Percentiles rank a stretch among this genome's conserved stretches.
phyloP scores from a whole-genome alignment of 2,888 invertebrate species.

The Euzetes globulus region DNA sequence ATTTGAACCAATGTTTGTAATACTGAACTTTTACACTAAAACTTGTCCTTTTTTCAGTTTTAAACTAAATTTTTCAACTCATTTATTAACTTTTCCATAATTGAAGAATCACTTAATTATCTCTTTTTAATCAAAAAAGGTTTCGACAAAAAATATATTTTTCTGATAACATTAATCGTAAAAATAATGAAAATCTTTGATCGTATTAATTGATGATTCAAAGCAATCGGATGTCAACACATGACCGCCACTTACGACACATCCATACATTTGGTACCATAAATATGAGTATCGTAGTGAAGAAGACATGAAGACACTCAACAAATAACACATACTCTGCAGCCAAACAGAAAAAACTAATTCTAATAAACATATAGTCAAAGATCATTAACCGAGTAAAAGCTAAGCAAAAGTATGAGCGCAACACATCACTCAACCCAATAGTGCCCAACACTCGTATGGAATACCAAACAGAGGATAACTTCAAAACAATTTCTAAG shows the following conservation, averaged over 20 bases:
- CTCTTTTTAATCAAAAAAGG: not conserved
- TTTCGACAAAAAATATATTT: too few species aligned
- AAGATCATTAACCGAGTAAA: constrained; percentile 19
- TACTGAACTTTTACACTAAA: not conserved
- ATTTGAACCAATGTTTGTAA: not conserved
- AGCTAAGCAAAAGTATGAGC: not conserved
- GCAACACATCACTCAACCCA: not conserved
- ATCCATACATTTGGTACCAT: not conserved
- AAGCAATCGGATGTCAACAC: too few species aligned
- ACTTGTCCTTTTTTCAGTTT: not conserved
- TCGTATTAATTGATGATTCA: too few species aligned
- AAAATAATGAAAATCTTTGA: too few species aligned
- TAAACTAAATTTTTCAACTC: not conserved
- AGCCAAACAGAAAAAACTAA: not conserved
- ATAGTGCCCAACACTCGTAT: not conserved
- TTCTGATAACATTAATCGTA: too few species aligned
- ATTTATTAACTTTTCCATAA: not conserved
- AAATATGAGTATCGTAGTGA: not conserved
- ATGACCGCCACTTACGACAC: too few species aligned
- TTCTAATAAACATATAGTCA: not conserved
- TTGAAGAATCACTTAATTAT: not conserved
- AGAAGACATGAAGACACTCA: not conserved
- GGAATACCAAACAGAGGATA: not conserved
- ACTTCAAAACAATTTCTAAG: not conserved
- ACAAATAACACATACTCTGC: not conserved